Base-by-base conservation (phyloP, 2,888 invertebrate species). In the Liposcelis brunnea region DNA sequence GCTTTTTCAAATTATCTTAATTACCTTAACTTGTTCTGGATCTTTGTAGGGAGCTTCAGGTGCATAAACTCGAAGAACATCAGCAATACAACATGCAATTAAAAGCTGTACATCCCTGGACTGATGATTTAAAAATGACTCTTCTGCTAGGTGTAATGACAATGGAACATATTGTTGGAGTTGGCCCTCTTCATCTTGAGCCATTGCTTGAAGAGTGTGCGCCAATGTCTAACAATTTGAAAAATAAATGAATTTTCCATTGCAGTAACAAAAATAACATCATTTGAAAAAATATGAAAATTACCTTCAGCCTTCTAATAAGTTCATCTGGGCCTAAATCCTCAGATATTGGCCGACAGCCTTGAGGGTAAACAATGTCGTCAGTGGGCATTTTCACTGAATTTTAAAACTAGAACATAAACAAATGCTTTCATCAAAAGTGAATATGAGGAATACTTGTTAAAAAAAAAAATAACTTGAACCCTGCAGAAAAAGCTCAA, bases 31-130 rank as follows among this genome's bases (percentile, higher is more conserved):
- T 71, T 93, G 90, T 49, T 89, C 86, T 49, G 86, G 81, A 60
- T 94, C 94, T 65, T 91, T 93, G 61, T 93, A 97, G 0, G 97
- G 97, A 32, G 94, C 94, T 61, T 95, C 94, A 0, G 97, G 95
- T 1, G 95, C 95, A 64, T 93, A 97, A 5, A 97, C 89, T 48
- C 95, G 70, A 52, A 97, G 74, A 31, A 97, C 89, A 64, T 97
- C 95, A 5, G 95, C 95, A 58, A 97, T 89, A 61, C 95, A 95
- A 64, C 95, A 97, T 0, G 95, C 95, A 49, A 94, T 87, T 31
- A 95, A 69, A 43, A 97, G 69, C 60, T 94, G 86, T 0, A 97
- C 94, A 65, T 97, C 95, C 53, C 84, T 76, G 48, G 87, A 91
- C 37, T 75, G 69, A 64, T 97, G 90, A 50, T 82, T 77, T 52